Conservation (phyloP, 2,113 vertebrate species). For the Chascanopsetta lugubris region DNA sequence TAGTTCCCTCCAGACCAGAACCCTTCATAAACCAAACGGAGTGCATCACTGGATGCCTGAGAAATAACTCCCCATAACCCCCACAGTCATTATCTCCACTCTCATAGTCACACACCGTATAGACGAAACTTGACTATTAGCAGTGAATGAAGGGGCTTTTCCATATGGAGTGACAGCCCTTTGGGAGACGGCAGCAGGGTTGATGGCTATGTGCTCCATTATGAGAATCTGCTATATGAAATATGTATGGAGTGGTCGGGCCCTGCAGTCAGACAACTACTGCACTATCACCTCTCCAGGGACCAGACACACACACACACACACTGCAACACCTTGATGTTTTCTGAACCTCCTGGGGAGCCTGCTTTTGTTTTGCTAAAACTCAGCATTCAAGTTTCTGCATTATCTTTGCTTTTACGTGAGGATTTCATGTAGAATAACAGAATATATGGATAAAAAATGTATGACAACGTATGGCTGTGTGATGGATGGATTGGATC, state of each 20-base stretch:
- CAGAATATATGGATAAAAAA: neutral
- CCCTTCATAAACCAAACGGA: neutral
- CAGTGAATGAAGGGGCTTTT: slow-evolving; percentile 32
- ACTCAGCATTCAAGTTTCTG: neutral
- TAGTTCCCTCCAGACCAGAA: slow-evolving; percentile 2
- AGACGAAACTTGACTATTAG: slow-evolving; percentile 12
- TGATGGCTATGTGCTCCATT: slow-evolving; percentile 38
- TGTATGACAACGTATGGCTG: too few relatives aligned
- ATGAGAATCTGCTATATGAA: slow-evolving; percentile 58
- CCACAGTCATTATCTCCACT: slow-evolving; percentile 19
- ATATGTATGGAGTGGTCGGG: slow-evolving; percentile 60
- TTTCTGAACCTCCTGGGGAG: slow-evolving; percentile 1
- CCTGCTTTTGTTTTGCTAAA: neutral
- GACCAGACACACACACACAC: slow-evolving; percentile 21
- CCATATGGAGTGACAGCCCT: slow-evolving; percentile 39
- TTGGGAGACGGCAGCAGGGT: slow-evolving; percentile 29
- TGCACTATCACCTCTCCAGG: slow-evolving; percentile 28
- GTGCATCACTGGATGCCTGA: neutral
- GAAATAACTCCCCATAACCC: slow-evolving; percentile 17
- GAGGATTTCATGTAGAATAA: neutral
- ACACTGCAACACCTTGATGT: slow-evolving; percentile 3
- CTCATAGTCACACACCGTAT: slow-evolving; percentile 7
- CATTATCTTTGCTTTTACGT: neutral
- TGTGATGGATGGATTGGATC: too few relatives aligned
- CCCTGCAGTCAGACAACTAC: slow-evolving; percentile 37